Evolutionary conservation across 2,113 vertebrate genomes (phyloP).

Genomic region (Cinclus cinclus): DNA sequence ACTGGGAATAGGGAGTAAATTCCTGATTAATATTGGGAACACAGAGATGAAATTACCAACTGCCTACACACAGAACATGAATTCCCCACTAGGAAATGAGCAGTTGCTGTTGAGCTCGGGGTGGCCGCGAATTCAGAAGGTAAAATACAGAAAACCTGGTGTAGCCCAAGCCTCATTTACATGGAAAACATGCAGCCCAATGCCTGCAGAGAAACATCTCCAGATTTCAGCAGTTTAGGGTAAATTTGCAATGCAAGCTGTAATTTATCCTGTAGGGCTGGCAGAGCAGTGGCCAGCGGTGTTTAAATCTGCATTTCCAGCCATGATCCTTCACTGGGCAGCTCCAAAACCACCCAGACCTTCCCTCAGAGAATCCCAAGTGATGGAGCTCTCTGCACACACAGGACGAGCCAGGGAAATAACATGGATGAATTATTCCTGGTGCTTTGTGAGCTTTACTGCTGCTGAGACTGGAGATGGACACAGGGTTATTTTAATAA

Average conservation of each 20-base stretch:
- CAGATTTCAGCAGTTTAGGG: background rate
- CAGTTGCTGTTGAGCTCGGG: background rate
- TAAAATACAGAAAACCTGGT: background rate
- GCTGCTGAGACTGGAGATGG: background rate
- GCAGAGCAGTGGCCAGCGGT: background rate
- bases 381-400: background rate
- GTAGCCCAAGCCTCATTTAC: background rate
- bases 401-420: background rate
- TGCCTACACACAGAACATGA: background rate
- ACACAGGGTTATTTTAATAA: background rate
- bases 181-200: background rate
- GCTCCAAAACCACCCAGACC: background rate
- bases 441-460: background rate
- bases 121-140: background rate
- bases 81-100: background rate
- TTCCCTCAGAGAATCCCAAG: background rate
- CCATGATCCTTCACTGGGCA: background rate
- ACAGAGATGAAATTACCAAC: background rate
- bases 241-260: background rate
- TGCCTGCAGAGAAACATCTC: background rate
- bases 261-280: background rate
- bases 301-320: background rate
- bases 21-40: constrained; percentile 6
- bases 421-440: background rate
- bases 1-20: background rate